A percentile compares a stretch with the other conserved stretches of the same genome.
Evolutionary conservation across 2,888 invertebrate species (phyloP).

Genomic region (Gymnosoma rotundatum): DNA sequence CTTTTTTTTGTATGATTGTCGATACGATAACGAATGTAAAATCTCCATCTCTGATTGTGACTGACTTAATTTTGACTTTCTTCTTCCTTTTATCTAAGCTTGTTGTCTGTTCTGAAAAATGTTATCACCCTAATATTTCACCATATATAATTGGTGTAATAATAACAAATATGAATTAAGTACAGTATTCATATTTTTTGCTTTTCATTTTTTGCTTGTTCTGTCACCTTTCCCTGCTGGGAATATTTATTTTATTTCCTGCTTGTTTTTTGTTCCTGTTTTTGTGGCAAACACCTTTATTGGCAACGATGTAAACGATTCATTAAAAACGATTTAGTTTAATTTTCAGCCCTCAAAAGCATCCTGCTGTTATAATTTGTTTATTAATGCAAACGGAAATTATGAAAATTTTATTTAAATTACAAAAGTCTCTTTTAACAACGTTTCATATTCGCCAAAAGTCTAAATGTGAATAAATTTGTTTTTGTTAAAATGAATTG

Average conservation of each 20-base stretch:
- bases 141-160: no score
- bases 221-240: background rate
- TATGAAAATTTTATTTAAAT: conserved; percentile 50
- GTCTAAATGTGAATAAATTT: background rate
- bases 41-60: no score
- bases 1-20: no score
- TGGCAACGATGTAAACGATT: conserved; percentile 13
- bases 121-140: no score
- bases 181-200: no score
- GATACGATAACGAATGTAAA: no score
- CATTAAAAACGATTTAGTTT: conserved; percentile 20
- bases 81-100: no score
- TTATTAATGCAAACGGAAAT: conserved; percentile 53
- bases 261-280: conserved; percentile 6
- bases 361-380: conserved; percentile 44
- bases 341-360: background rate
- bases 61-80: no score
- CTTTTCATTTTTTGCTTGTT: no score
- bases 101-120: no score
- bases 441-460: background rate
- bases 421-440: background rate
- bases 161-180: no score
- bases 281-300: background rate
- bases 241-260: background rate
- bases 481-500: conserved; percentile 9